A percentile compares a stretch with the other conserved stretches of the same genome.
phyloP scores from a whole-genome alignment of 2,888 invertebrate genomes.

The Branchellion lobata region DNA sequence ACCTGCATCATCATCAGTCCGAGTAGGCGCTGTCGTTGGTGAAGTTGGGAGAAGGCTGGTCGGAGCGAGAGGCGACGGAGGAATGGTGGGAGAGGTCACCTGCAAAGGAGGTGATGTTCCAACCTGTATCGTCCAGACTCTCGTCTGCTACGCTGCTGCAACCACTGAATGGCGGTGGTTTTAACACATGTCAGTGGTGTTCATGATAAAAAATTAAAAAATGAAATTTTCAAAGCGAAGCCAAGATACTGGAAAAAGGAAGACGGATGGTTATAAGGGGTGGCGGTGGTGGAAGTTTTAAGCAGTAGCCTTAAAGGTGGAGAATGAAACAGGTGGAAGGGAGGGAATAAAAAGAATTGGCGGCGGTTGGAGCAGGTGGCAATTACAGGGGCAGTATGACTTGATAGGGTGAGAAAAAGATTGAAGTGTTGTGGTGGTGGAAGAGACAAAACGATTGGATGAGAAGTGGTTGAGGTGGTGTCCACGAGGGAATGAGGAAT shows the following conservation, averaged over 20 bases:
- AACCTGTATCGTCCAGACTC: slow-evolving; percentile 56
- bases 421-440: no score
- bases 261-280: background rate
- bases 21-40: slow-evolving; percentile 12
- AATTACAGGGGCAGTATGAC: no score
- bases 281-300: background rate
- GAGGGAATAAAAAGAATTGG: no score
- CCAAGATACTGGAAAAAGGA: no score
- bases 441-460: no score
- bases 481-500: no score
- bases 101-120: background rate
- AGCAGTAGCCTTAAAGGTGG: background rate
- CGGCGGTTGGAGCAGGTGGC: no score
- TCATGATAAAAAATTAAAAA: no score
- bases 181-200: no score
- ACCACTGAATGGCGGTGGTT: slow-evolving; percentile 45
- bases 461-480: no score
- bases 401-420: no score
- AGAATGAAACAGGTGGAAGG: background rate
- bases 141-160: slow-evolving; percentile 46
- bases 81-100: slow-evolving; percentile 24
- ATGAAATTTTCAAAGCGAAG: no score
- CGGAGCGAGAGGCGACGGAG: slow-evolving; percentile 31
- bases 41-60: slow-evolving; percentile 37
- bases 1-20: background rate